Base-by-base conservation (phyloP, 2,113 vertebrate genomes). In the Pipa parva region DNA sequence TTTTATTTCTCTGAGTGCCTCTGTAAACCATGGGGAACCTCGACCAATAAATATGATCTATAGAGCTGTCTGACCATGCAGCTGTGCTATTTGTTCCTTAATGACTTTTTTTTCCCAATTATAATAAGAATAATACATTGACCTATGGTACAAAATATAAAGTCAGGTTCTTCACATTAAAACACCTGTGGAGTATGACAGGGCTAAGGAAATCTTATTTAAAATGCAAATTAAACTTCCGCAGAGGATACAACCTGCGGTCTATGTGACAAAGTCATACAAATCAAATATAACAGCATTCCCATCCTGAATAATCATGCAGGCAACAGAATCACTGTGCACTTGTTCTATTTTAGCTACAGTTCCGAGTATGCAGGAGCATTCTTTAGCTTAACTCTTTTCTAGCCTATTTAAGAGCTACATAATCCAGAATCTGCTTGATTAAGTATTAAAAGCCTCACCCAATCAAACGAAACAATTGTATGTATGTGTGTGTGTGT, bases 111-210 rank as follows among this genome's bases (percentile, higher is more conserved):
- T 31, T 48, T 48, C 20, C 54, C 54, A 66, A 66, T 66, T 66
- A 66, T 49, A 66, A 25, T 18, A 17, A 66, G 54, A 48, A 58
- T 58, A 66, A 66, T 66, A 58, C 63, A 57, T 58, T 66, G 52
- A 58, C 54, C 28, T 17, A n/a, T 10, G 28, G 22, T 25, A 58
- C n/a, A 21, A 57, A 58, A 66, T 56, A 6, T 18, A 56, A 24
- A 56, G 22, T 27, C 26, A n/a, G 8, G 20, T 27, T 48, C 5
- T 22, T 20, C 18, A 26, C 3, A 17, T 31, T n/a, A 24, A 4
- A 21, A 36, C 52, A 66, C 39, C 28, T 66, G 54, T 36, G 54
- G 27, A 57, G 52, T 11, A 28, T 21, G 22, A 21, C 54, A 27
- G 26, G 22, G 48, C 31, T 55, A 25, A 64, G 24, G 7, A 18